Conservation (phyloP, 2,888 invertebrate genomes). For the Mechanitis messenoides region DNA sequence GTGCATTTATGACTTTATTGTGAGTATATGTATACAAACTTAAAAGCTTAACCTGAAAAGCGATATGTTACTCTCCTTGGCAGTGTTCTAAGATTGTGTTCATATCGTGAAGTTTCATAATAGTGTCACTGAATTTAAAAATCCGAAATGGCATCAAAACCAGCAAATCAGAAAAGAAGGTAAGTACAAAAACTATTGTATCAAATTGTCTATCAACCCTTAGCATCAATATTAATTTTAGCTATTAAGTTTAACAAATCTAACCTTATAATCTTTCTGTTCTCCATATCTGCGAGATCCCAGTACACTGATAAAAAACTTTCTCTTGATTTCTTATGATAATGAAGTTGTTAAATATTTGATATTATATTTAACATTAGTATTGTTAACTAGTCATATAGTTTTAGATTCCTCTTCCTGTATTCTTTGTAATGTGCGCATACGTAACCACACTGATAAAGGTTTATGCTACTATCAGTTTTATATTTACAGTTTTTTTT, state of each 20-base stretch:
- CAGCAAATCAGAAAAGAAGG: constrained; percentile 83
- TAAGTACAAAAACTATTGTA: constrained; percentile 45
- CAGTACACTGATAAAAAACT: constrained; percentile 22
- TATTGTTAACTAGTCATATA: background rate
- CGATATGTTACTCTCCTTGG: constrained; percentile 76
- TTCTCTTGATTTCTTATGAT: constrained; percentile 30
- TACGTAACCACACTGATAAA: constrained; percentile 17
- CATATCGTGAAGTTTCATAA: constrained; percentile 69
- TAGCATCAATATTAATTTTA: background rate
- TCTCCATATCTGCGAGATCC: constrained; percentile 23
- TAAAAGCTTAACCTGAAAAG: constrained; percentile 51
- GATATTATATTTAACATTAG: background rate
- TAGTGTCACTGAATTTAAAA: constrained; percentile 49
- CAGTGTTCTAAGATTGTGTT: constrained; percentile 77
- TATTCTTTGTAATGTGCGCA: constrained; percentile 9
- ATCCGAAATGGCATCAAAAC: constrained; percentile 69
- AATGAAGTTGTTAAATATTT: constrained; percentile 8
- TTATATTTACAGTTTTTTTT: background rate
- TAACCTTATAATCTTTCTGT: constrained; percentile 27
- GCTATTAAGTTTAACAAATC: constrained; percentile 4
- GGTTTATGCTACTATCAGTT: background rate
- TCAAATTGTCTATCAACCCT: background rate
- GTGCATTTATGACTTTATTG: constrained; percentile 56
- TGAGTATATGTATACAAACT: constrained; percentile 48
- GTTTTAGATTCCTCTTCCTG: background rate